phyloP scores from a whole-genome alignment of 2,888 invertebrate species.

The Sisyra nigra region DNA sequence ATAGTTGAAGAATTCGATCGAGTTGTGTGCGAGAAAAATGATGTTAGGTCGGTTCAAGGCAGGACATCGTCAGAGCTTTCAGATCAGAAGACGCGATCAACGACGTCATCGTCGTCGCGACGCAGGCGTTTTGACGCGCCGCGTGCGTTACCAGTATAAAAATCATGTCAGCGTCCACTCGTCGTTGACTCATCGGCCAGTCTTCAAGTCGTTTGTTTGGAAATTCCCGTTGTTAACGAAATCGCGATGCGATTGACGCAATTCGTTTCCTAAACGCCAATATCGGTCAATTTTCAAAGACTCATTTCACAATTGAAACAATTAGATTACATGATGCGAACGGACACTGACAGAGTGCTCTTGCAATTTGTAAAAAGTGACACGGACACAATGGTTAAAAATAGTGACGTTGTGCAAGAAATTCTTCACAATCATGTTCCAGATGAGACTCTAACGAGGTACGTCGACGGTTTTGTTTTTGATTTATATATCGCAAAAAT shows the following conservation, averaged over 20 bases:
- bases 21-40: no score
- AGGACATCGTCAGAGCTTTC: no score
- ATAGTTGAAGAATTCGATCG: no score
- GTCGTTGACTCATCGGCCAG: neutral
- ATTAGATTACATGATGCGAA: neutral
- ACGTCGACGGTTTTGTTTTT: slow-evolving; percentile 5
- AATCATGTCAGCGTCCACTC: slow-evolving; percentile 2
- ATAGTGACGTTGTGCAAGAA: slow-evolving; percentile 18
- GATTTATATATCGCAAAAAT: neutral
- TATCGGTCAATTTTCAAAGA: no score
- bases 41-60: no score
- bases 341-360: neutral
- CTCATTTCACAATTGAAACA: neutral
- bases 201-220: neutral
- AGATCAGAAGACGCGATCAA: no score
- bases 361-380: neutral
- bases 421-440: slow-evolving; percentile 19
- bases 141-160: slow-evolving; percentile 3
- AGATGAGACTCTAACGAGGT: slow-evolving; percentile 16
- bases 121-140: neutral
- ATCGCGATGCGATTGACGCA: neutral
- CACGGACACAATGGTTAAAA: slow-evolving; percentile 1
- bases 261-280: no score
- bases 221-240: neutral
- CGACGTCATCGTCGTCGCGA: neutral